These are phyloP conservation scores for Fundulus diaphanus DNA, from an alignment of 2,797 vertebrate genomes.

Conservation along the genomic window DNA sequence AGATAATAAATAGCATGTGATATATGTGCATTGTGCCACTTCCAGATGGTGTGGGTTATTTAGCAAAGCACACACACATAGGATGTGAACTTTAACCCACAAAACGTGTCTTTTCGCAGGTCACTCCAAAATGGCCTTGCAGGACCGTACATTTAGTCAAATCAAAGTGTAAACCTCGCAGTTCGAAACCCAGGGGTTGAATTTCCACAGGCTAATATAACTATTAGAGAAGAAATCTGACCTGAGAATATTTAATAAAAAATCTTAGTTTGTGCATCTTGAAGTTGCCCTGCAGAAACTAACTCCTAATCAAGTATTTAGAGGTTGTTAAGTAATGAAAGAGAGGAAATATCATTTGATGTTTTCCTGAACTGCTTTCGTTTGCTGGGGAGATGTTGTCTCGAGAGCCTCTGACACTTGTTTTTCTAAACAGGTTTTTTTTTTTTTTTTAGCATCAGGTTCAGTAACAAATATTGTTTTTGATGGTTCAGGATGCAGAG, in stretches of 20 bases:
- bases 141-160: not conserved
- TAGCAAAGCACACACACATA: not conserved
- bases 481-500: conserved; percentile 85
- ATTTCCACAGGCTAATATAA: too few species aligned
- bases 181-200: too few species aligned
- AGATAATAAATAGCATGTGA: not conserved
- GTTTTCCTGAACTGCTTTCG: not conserved
- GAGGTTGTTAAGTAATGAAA: not conserved
- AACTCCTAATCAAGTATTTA: not conserved
- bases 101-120: too few species aligned
- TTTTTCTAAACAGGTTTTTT: not conserved
- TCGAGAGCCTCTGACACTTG: not conserved
- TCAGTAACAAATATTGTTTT: conserved; percentile 25
- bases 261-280: not conserved
- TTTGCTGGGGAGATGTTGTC: not conserved
- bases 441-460: not conserved
- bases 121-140: not conserved
- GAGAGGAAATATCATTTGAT: not conserved
- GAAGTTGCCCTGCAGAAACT: not conserved
- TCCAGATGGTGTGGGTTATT: not conserved
- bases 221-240: too few species aligned
- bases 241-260: too few species aligned
- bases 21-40: not conserved
- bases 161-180: too few species aligned
- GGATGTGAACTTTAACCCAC: too few species aligned